phyloP scores from a whole-genome alignment of 2,888 invertebrate species.

The Pecten maximus region DNA sequence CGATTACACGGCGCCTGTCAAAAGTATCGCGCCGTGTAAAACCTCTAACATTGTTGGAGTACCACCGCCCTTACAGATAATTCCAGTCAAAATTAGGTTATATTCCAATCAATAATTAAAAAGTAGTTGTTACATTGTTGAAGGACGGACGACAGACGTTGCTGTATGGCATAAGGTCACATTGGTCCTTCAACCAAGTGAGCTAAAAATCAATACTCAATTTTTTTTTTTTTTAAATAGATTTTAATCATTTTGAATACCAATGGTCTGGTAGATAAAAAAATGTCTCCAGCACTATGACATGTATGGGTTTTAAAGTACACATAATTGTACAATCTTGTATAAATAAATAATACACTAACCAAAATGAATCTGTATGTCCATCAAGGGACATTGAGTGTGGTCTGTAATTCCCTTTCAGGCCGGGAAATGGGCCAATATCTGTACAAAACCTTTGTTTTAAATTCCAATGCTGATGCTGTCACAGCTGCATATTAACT shows the following conservation, averaged over 20 bases:
- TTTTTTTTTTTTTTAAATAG: background rate
- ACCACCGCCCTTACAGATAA: too few species aligned
- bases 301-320: background rate
- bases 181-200: too few species aligned
- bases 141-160: too few species aligned
- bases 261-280: conserved; percentile 3
- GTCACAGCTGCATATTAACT: background rate
- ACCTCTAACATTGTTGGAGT: too few species aligned
- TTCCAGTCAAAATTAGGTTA: too few species aligned
- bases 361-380: background rate
- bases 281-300: conserved; percentile 31
- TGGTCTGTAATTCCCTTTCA: background rate
- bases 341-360: conserved; percentile 21
- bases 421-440: background rate
- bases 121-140: too few species aligned
- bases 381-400: background rate
- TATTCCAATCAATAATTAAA: too few species aligned
- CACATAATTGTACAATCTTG: background rate
- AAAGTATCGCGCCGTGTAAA: too few species aligned
- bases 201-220: background rate
- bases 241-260: conserved; percentile 7
- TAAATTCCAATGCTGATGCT: background rate
- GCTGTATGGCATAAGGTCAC: too few species aligned
- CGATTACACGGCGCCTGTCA: too few species aligned
- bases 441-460: background rate